Conservation (phyloP, 2,797 vertebrate genomes). For the Peromyscus eremicus region DNA sequence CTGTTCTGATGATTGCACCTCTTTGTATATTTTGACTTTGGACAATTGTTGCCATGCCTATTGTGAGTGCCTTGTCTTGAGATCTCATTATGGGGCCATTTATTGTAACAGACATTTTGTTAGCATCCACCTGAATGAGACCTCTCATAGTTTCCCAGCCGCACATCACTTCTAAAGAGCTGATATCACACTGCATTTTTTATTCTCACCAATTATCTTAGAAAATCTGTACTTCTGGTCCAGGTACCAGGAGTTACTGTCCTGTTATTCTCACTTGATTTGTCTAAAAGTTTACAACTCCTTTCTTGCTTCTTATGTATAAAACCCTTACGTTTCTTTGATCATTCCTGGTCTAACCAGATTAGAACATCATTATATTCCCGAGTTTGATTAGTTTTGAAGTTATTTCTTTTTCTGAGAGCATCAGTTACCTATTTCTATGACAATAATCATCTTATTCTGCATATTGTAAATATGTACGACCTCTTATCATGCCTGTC, state of each 20-base stretch:
- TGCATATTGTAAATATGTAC: constrained; percentile 18
- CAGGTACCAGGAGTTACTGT: not conserved
- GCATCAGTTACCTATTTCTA: not conserved
- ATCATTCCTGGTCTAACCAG: not conserved
- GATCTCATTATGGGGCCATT: not conserved
- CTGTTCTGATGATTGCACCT: constrained; percentile 2
- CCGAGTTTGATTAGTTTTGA: constrained; percentile 47
- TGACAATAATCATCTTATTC: constrained; percentile 23
- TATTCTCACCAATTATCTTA: not conserved
- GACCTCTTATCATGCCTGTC: constrained; percentile 2
- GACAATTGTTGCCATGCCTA: not conserved
- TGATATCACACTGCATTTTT: not conserved
- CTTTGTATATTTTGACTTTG: not conserved
- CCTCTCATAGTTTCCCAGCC: not conserved
- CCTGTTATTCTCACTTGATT: not conserved
- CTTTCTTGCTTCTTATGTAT: not conserved
- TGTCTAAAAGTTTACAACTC: not conserved
- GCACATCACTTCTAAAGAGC: constrained; percentile 39
- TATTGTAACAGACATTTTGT: constrained; percentile 21
- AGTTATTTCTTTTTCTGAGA: constrained; percentile 28
- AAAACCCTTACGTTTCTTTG: not conserved
- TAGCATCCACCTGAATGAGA: not conserved
- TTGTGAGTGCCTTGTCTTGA: not conserved
- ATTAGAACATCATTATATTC: constrained; percentile 7
- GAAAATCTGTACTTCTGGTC: constrained; percentile 32